Percentiles rank a stretch among this genome's conserved stretches.
These are phyloP conservation scores for Coelinius sp. DNA, from an alignment of 2,888 invertebrate species.

Conservation along the genomic window DNA sequence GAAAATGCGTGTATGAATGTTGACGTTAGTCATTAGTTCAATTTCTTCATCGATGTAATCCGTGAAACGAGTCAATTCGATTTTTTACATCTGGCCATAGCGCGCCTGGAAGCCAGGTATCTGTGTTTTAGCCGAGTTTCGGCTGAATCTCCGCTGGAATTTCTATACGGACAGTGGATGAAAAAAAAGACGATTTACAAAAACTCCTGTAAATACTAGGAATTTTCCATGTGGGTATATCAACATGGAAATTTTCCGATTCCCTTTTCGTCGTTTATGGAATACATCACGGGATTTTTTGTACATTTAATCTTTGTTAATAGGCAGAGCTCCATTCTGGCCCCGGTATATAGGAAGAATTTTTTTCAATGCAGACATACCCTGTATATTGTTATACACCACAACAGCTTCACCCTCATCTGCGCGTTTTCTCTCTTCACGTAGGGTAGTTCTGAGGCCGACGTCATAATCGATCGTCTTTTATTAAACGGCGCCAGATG, in stretches of 20 bases:
- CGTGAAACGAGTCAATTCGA: no score
- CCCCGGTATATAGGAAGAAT: not conserved
- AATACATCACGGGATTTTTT: slow-evolving; percentile 29
- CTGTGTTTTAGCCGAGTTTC: no score
- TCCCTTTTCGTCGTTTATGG: slow-evolving; percentile 16
- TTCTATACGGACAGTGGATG: no score
- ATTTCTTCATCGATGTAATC: no score
- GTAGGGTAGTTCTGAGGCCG: slow-evolving; percentile 67
- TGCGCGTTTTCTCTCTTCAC: slow-evolving; percentile 31
- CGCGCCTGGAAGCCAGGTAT: no score
- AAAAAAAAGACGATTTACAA: slow-evolving; percentile 24
- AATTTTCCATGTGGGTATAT: slow-evolving; percentile 34
- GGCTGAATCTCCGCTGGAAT: no score
- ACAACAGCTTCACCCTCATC: slow-evolving; percentile 27
- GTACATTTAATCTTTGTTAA: slow-evolving; percentile 19
- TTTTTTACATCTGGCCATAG: no score
- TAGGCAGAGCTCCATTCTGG: not conserved
- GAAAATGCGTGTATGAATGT: no score
- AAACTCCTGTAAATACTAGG: not conserved
- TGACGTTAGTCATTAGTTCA: no score
- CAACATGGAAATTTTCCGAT: slow-evolving; percentile 46
- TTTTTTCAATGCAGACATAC: not conserved
- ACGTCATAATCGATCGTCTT: slow-evolving; percentile 72
- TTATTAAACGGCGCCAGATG: slow-evolving; percentile 71
- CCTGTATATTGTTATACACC: slow-evolving; percentile 27